Conservation (phyloP, 2,888 invertebrate species). For the Drosophila anceps region DNA sequence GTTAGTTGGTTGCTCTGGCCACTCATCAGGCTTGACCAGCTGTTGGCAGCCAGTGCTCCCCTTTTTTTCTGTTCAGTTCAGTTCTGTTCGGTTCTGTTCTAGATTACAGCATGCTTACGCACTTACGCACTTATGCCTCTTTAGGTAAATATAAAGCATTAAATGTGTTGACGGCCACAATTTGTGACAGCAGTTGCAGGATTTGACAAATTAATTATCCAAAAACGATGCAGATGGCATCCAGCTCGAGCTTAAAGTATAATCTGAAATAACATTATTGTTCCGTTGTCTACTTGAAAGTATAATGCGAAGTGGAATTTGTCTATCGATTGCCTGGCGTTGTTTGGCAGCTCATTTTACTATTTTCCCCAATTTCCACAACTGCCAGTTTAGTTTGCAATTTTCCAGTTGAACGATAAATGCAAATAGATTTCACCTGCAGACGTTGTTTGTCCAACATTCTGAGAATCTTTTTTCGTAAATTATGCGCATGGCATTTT, state of each 20-base stretch:
- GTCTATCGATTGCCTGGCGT: conserved; percentile 14
- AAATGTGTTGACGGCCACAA: conserved; percentile 75
- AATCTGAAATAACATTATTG: conserved; percentile 13
- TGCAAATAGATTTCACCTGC: conserved; percentile 80
- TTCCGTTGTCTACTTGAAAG: conserved; percentile 10
- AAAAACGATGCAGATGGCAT: conserved; percentile 14
- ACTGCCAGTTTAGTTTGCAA: conserved; percentile 70
- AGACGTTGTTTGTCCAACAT: conserved; percentile 77
- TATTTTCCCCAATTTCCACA: conserved; percentile 19
- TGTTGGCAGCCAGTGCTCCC: conserved; percentile 27
- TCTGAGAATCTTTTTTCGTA: conserved; percentile 72
- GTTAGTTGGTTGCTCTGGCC: conserved; percentile 22
- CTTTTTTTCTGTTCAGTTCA: conserved; percentile 32
- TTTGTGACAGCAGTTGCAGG: conserved; percentile 51
- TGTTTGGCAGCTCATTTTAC: conserved; percentile 35
- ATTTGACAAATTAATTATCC: conserved; percentile 45
- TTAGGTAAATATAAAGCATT: conserved; percentile 71
- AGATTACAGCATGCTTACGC: conserved; percentile 71
- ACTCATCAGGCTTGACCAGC: conserved; percentile 41
- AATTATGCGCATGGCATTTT: conserved; percentile 77
- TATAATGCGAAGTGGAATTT: conserved; percentile 18
- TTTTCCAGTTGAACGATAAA: conserved; percentile 79
- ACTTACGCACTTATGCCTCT: conserved; percentile 77
- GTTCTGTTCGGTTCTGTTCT: conserved; percentile 18
- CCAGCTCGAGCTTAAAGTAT: conserved; percentile 3